Conservation (phyloP, 1,140 invertebrate genomes). For the Leptopilina boulardi region DNA sequence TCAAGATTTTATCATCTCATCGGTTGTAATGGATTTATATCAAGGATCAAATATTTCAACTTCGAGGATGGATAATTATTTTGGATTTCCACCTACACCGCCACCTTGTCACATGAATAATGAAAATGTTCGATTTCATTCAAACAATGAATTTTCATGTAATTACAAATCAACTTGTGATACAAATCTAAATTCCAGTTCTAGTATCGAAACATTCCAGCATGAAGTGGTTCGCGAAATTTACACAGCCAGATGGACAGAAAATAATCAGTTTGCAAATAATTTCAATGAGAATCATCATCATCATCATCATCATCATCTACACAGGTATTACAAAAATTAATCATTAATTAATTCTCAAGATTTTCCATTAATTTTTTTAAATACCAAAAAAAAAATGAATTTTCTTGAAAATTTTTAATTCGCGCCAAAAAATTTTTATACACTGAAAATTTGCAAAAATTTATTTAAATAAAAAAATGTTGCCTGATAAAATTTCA, state of each 20-base stretch:
- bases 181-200: not conserved
- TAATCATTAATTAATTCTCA: not conserved
- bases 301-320: too few relatives aligned
- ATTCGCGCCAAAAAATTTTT: too few relatives aligned
- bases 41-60: slow-evolving; percentile 18
- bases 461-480: too few relatives aligned
- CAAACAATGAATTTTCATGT: slow-evolving; percentile 14
- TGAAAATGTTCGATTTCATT: not conserved
- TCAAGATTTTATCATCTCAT: not conserved
- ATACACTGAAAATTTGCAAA: too few relatives aligned
- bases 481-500: too few relatives aligned
- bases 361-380: too few relatives aligned
- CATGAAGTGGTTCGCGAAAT: slow-evolving; percentile 4
- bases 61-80: slow-evolving; percentile 42
- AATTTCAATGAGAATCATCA: slow-evolving; percentile 52
- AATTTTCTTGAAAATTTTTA: too few relatives aligned
- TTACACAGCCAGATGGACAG: slow-evolving; percentile 17
- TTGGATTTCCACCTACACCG: slow-evolving; percentile 52
- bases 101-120: slow-evolving; percentile 25
- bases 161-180: slow-evolving; percentile 1
- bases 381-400: too few relatives aligned
- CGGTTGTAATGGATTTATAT: not conserved
- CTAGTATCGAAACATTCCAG: not conserved
- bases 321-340: slow-evolving; percentile 47
- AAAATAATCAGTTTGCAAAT: slow-evolving; percentile 23